Conservation (phyloP, 2,888 invertebrate species). For the Hesperia comma region DNA sequence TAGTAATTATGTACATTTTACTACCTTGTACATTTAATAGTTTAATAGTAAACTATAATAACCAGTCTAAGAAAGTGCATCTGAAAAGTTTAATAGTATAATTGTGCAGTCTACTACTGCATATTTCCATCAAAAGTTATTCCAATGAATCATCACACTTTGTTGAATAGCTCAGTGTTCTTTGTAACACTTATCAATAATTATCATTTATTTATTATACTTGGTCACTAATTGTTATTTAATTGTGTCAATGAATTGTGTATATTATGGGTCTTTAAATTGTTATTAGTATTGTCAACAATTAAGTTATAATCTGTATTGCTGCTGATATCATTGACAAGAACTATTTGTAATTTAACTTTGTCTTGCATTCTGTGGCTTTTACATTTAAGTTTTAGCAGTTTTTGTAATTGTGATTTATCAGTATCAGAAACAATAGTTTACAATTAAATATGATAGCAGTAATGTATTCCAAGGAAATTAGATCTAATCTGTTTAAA, state of each 20-base stretch:
- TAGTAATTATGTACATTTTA: constrained; percentile 18
- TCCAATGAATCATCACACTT: background rate
- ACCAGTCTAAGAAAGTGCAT: constrained; percentile 17
- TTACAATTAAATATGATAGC: background rate
- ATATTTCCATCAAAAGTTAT: constrained; percentile 4
- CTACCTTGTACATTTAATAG: constrained; percentile 15
- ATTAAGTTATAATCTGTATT: background rate
- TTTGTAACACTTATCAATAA: background rate
- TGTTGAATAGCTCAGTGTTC: constrained; percentile 3
- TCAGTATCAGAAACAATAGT: background rate
- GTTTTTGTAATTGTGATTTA: background rate
- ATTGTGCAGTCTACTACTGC: constrained; percentile 10
- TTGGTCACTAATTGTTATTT: constrained; percentile 25
- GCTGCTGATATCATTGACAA: background rate
- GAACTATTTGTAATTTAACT: background rate
- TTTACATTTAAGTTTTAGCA: background rate
- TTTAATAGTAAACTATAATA: too few relatives aligned
- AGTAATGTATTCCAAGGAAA: background rate
- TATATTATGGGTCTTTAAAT: background rate
- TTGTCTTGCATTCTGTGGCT: background rate
- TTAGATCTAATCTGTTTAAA: constrained; percentile 17
- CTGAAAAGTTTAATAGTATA: constrained; percentile 11
- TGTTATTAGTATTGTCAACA: constrained; percentile 4
- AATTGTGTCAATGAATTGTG: too few relatives aligned
- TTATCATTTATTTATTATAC: constrained; percentile 22